These are phyloP conservation scores for Cathartes aura DNA, from an alignment of 2,113 vertebrate genomes.

Conservation along the genomic window DNA sequence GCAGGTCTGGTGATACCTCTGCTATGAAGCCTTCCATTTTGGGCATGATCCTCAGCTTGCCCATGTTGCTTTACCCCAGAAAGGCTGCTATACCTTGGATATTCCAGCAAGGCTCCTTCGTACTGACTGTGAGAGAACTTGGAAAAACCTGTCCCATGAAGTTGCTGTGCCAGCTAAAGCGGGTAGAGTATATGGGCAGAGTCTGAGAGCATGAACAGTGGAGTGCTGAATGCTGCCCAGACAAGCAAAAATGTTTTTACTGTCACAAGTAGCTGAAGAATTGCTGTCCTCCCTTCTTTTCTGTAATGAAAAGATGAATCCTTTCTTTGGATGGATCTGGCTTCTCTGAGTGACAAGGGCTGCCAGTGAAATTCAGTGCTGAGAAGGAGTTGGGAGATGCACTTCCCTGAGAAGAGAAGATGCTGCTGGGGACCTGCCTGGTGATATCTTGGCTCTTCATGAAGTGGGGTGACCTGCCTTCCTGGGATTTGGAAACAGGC, in stretches of 20 bases:
- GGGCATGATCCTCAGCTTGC: background rate
- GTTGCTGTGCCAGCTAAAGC: background rate
- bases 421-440: background rate
- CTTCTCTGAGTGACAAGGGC: background rate
- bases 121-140: background rate
- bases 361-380: fast-evolving
- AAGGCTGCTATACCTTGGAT: background rate
- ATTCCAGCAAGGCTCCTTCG: background rate
- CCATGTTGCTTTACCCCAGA: background rate
- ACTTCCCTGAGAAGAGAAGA: background rate
- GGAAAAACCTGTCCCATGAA: background rate
- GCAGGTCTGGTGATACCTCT: background rate
- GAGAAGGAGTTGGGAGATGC: background rate
- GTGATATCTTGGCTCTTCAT: background rate
- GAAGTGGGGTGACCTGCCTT: background rate
- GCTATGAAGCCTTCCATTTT: background rate
- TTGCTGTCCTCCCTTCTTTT: background rate
- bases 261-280: background rate
- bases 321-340: background rate
- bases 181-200: background rate
- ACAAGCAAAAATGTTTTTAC: background rate
- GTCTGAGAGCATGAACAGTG: background rate
- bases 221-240: background rate
- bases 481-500: background rate
- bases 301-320: background rate